Evolutionary conservation across 2,113 vertebrate genomes (phyloP).

Genomic region (Dicentrarchus labrax): DNA sequence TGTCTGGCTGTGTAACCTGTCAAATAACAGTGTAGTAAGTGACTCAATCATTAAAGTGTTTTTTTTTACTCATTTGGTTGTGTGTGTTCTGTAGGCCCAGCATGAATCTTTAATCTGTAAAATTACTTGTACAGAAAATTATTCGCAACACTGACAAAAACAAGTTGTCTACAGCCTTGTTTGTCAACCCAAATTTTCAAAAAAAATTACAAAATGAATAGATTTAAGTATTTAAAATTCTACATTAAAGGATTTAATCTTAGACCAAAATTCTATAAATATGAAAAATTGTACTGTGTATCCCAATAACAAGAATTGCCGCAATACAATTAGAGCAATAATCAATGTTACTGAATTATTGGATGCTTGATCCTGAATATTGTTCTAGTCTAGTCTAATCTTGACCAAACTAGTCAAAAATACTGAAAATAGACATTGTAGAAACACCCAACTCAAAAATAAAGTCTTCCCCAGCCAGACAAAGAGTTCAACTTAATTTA

Average conservation of each 20-base stretch:
- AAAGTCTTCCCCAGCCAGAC: neutral
- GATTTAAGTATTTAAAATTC: neutral
- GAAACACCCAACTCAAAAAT: neutral
- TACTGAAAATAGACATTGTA: neutral
- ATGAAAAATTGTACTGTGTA: neutral
- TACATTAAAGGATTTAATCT: neutral
- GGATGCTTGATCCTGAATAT: no score
- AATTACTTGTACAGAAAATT: neutral
- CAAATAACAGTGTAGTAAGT: neutral
- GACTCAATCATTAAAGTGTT: slow-evolving; percentile 31
- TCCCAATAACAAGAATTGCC: neutral
- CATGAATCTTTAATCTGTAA: neutral
- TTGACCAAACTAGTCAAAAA: neutral
- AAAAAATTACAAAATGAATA: no score
- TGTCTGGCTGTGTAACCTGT: neutral
- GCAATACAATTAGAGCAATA: neutral
- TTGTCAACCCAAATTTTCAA: neutral
- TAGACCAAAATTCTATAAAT: neutral
- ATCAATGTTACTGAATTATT: neutral
- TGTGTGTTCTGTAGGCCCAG: neutral
- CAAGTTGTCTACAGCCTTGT: neutral
- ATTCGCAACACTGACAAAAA: neutral
- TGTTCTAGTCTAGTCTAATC: no score
- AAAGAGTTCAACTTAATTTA: slow-evolving; percentile 49
- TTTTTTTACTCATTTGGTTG: neutral